Evolutionary conservation across 2,888 invertebrate species (phyloP), one percentile per base, ranked within the genome.

Genomic region (Andrena praecox): DNA sequence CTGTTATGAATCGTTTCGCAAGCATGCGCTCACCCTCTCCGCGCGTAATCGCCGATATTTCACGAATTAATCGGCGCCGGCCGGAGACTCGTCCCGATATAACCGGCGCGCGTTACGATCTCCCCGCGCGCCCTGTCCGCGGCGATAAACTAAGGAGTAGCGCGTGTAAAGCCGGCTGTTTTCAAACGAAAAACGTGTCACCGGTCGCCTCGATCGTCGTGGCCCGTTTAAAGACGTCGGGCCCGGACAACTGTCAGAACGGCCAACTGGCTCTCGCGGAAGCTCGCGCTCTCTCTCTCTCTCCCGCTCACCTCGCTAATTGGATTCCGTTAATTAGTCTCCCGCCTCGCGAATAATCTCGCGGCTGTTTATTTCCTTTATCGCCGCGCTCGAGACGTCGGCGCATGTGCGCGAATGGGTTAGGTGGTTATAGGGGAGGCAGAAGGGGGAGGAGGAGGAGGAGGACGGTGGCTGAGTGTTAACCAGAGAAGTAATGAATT

Each of bases 291-390:
- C 42, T 42, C 42, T 35, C 35, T 35, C 35, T 35, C 35, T 42
- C 63, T 12, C 50, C 42, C 62, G 27, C 67, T 48, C 67, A 70
- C 67, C 12, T 52, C 33, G 76, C 74, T 87, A 87, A 87, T 85
- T 87, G 85, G 74, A 87, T 87, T 87, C 74, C 52, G 66, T 71
- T 87, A 85, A 87, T 87, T 85, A 85, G 76, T 35, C 68, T 60
- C 4, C 62, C 71, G 60, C 50, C 59, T 73, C 59, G 63, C 64
- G 64, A 60, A 72, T 67, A 63, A 80, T 76, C 52, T 54, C 62
- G 50, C 64, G 73, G n/a, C 10, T 79, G 54, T 83, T 80, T 77
- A 73, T 80, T 72, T 62, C 69, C 66, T 77, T 72, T 24, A 60
- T 75, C 74, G 72, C n/a, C 66, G 56, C 48, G 56, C 54, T 29